Base-by-base conservation (phyloP, 2,797 vertebrate species). In the Hippoglossus hippoglossus region DNA sequence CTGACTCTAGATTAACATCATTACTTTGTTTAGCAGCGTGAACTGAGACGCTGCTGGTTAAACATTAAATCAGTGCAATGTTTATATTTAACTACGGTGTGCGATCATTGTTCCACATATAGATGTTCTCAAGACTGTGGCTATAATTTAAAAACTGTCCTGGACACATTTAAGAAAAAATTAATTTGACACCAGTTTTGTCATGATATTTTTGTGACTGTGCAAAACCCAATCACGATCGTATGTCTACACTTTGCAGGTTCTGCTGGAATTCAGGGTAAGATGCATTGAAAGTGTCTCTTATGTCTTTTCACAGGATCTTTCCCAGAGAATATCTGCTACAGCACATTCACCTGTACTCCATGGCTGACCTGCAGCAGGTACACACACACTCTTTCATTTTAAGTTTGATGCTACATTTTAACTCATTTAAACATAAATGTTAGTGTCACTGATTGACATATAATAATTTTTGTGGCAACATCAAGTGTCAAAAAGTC, bases 331-430 rank as follows among this genome's bases (percentile, higher is more conserved):
- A 99, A 85, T 98, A 99, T 85, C 96, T 99, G 82, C 93, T 99
- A 57, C 98, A 99, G 73, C 97, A 99, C 87, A 97, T 99, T 75
- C 98, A 99, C 88, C 95, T 99, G 50, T 99, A 99, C 89, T 99
- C 98, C 44, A 92, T 99, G 0, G 93, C 96, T 25, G 98, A 99
- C 84, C 94, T 99, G 71, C 98, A 99, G 73, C 98, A 99, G 96
- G 98, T 99, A 92, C 13, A 28, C 19, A 55, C 49, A 68, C 44
- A 67, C 39, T 16, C 26, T 6, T n/a, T 63, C 13, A 49, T 11
- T 7, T 21, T 16, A 44, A 3, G 19, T 49, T 21, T 49, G 9
- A n/a, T 49, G 8, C 47, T 49, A 8, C 18, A 8, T 18, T 47
- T 47, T 0, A 47, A 19, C 16, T 11, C 31, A 39, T 39, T 44